Percentiles rank a stretch among this genome's conserved stretches.
These are phyloP conservation scores for Rhabditoides inermis DNA, from an alignment of 2,888 invertebrate genomes.

Conservation along the genomic window DNA sequence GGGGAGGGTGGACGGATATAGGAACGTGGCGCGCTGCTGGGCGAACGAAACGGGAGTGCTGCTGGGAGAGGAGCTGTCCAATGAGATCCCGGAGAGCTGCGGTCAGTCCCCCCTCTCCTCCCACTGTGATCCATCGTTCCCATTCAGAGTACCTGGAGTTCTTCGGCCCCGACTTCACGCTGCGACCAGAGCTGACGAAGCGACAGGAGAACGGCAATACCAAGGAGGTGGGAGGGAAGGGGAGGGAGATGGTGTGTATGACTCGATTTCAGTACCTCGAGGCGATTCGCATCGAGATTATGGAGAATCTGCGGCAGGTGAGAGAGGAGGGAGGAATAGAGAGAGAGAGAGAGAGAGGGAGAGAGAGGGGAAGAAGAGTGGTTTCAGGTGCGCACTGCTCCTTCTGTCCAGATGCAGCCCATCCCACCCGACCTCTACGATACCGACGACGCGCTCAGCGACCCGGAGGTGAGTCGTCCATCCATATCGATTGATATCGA, in stretches of 20 bases:
- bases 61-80: conserved; percentile 81
- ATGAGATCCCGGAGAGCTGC: conserved; percentile 69
- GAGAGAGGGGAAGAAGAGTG: too few relatives aligned
- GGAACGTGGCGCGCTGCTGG: conserved; percentile 99
- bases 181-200: conserved; percentile 84
- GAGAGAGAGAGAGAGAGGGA: conserved; percentile 1
- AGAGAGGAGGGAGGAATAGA: conserved; percentile 47
- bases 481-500: conserved; percentile 21
- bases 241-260: background rate
- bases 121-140: background rate
- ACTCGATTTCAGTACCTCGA: conserved; percentile 70
- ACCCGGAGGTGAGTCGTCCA: conserved; percentile 5
- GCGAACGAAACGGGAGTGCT: conserved; percentile 92
- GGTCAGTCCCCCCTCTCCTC: conserved; percentile 19
- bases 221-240: conserved; percentile 62
- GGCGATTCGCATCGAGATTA: conserved; percentile 73
- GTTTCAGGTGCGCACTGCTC: conserved; percentile 62
- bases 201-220: conserved; percentile 82
- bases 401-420: conserved; percentile 78
- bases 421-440: conserved; percentile 30
- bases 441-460: conserved; percentile 6
- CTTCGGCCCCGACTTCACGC: conserved; percentile 89
- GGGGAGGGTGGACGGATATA: too few relatives aligned
- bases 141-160: conserved; percentile 78
- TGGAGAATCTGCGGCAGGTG: conserved; percentile 85